phyloP scores from a whole-genome alignment of 64 coral and sea anemone species.

The Catalaphyllia jardinei region DNA sequence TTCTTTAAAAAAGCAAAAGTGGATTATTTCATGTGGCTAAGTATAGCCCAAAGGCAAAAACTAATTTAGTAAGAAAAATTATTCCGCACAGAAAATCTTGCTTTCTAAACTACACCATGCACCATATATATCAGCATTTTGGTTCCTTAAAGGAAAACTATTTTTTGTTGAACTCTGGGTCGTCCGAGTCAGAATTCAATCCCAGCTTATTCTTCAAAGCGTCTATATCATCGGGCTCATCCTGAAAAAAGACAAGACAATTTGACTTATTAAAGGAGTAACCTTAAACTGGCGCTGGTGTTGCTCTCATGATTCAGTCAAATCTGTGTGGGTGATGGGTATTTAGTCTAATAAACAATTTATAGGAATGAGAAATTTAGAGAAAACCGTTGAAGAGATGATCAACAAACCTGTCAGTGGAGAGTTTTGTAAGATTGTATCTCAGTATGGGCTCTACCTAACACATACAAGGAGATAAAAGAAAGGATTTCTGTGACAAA shows the following conservation, averaged over 20 bases:
- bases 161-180: neutral
- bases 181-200: neutral
- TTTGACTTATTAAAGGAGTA: neutral
- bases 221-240: neutral
- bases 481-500: no score
- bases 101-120: neutral
- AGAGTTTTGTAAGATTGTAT: no score
- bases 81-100: neutral
- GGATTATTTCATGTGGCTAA: no score
- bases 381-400: no score
- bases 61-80: neutral
- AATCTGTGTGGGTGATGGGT: no score
- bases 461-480: no score
- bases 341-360: no score
- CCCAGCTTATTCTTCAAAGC: slow-evolving; percentile 24
- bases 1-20: no score
- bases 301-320: neutral
- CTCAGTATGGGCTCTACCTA: no score
- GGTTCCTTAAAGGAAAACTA: neutral
- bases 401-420: no score
- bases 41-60: neutral
- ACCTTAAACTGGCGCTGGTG: neutral
- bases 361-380: no score
- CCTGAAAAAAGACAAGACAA: neutral
- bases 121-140: neutral